Base-by-base conservation (phyloP, 2,113 vertebrate species). In the Psammodynastes pulverulentus region DNA sequence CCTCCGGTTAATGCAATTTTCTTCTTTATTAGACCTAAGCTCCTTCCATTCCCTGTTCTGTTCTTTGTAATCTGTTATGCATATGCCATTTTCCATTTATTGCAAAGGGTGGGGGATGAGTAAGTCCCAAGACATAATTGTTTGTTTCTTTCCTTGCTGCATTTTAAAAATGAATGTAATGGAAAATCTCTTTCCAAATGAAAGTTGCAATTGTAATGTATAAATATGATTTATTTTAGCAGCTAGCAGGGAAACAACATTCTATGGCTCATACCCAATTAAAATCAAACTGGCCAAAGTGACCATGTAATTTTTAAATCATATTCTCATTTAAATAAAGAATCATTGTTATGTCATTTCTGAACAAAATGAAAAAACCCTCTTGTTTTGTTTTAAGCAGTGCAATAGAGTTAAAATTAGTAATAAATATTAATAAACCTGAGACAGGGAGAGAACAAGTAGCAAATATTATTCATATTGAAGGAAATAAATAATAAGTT, bases 401-500 rank as follows among this genome's bases (percentile, higher is more conserved):
- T 54, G 9, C 52, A 90, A 84, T 58, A 48, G 0, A 48, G 95
- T 79, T 1, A 46, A 91, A 89, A 93, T 93, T 90, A 93, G 91
- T 96, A 51, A 24, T 79, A 39, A 79, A 94, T 46, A 93, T 90
- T 92, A 54, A 91, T 93, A 86, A 91, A 89, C 86, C 62, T 7
- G 48, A 87, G 89, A 49, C 72, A 67, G 62, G 79, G 26, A 51
- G 23, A 26, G 88, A 95, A 79, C 17, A 79, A 95, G 89, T 92
- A 95, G 91, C 91, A 72, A 89, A 84, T 91, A 96, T 94, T 96
- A 94, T 95, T 97, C 94, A 94, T n/a, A n/a, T n/a, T n/a, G n/a
- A n/a, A n/a, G n/a, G n/a, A n/a, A n/a, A n/a, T n/a, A n/a, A n/a
- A n/a, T n/a, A n/a, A n/a, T n/a, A n/a, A n/a, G n/a, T n/a, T n/a